These are phyloP conservation scores for Alces alces DNA, from an alignment of 2,113 vertebrate species.

Conservation along the genomic window DNA sequence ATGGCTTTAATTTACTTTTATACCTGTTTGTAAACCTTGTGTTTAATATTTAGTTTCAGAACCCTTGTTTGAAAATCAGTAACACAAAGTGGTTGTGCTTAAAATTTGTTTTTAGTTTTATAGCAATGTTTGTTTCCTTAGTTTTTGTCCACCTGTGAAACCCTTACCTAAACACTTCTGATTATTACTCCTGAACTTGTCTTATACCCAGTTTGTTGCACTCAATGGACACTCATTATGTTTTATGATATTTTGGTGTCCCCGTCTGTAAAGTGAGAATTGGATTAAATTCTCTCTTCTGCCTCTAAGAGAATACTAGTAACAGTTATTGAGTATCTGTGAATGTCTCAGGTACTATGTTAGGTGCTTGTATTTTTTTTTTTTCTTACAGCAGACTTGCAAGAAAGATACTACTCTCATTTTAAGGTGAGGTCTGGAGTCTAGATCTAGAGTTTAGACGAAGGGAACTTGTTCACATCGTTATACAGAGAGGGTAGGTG, in stretches of 20 bases:
- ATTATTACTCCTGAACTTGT: slow-evolving; percentile 20
- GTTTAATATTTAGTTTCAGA: neutral
- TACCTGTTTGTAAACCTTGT: neutral
- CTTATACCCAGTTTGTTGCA: neutral
- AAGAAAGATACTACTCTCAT: neutral
- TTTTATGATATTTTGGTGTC: slow-evolving; percentile 14
- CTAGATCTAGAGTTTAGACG: neutral
- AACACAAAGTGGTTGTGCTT: neutral
- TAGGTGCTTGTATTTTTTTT: neutral
- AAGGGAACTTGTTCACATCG: neutral
- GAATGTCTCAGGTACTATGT: neutral
- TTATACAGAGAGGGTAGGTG: neutral
- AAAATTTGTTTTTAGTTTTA: neutral
- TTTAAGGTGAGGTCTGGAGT: neutral
- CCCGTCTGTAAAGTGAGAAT: neutral
- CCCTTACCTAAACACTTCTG: neutral
- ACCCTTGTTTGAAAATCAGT: slow-evolving; percentile 13
- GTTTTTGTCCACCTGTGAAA: neutral
- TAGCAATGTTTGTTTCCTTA: neutral
- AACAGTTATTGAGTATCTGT: neutral
- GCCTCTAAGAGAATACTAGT: neutral
- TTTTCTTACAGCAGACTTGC: neutral
- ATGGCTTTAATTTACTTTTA: slow-evolving; percentile 21
- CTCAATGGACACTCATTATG: slow-evolving; percentile 9
- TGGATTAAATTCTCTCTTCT: neutral